These are phyloP conservation scores for Chaetogeoica ovagalla DNA, from an alignment of 2,888 invertebrate genomes.

Conservation along the genomic window DNA sequence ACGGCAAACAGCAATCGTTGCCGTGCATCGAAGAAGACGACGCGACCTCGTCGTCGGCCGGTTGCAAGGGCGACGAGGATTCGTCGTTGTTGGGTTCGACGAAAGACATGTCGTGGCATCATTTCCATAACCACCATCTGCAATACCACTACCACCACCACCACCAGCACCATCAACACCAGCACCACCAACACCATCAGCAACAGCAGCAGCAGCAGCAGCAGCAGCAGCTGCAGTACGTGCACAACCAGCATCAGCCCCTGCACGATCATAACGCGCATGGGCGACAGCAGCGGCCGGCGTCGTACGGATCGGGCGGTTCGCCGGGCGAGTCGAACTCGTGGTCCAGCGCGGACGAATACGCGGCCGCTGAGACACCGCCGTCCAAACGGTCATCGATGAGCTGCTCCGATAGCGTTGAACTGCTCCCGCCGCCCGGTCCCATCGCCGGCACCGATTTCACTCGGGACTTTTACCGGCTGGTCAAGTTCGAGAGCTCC, in stretches of 20 bases:
- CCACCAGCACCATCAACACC: not conserved
- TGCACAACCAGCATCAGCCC: not conserved
- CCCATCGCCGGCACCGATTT: slow-evolving; percentile 69
- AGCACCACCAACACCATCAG: not conserved
- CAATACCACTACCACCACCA: slow-evolving; percentile 20
- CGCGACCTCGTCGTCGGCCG: slow-evolving; percentile 73
- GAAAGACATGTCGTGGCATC: slow-evolving; percentile 62
- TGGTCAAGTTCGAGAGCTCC: slow-evolving; percentile 80
- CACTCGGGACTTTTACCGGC: slow-evolving; percentile 77
- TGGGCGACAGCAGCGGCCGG: not conserved
- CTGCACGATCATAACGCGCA: not conserved
- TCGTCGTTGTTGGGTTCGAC: slow-evolving; percentile 78
- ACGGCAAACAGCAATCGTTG: slow-evolving; percentile 59
- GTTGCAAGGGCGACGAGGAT: slow-evolving; percentile 62
- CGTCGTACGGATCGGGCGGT: slow-evolving; percentile 21
- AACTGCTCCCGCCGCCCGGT: slow-evolving; percentile 60
- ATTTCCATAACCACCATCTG: not conserved
- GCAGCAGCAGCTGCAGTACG: not conserved
- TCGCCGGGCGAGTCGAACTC: slow-evolving; percentile 59
- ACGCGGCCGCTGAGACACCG: slow-evolving; percentile 61
- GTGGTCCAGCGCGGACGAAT: slow-evolving; percentile 63
- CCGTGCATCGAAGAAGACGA: slow-evolving; percentile 77
- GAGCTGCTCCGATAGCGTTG: slow-evolving; percentile 57
- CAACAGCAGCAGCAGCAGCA: too few species aligned
- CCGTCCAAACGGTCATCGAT: slow-evolving; percentile 70